Conservation (phyloP, 2,888 invertebrate genomes). For the Dicranocentrus wangi region DNA sequence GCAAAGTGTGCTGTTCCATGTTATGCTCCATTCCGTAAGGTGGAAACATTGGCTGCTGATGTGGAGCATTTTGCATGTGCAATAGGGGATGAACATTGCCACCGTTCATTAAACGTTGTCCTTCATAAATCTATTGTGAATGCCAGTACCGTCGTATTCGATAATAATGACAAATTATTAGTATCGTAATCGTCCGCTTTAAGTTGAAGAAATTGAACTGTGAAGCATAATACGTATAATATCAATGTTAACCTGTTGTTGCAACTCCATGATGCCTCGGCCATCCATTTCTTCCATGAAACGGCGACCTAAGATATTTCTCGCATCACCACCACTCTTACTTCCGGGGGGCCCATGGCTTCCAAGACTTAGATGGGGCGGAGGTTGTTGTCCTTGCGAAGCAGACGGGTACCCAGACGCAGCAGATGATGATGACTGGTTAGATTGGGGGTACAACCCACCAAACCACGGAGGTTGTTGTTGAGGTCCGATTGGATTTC, state of each 20-base stretch:
- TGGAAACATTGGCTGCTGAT: conserved; percentile 62
- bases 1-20: conserved; percentile 63
- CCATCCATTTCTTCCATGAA: conserved; percentile 70
- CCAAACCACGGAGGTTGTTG: conserved; percentile 56
- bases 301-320: conserved; percentile 68
- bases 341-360: conserved; percentile 58
- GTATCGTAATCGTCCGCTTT: too few relatives aligned
- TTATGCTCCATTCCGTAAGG: conserved; percentile 70
- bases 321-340: conserved; percentile 43
- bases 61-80: conserved; percentile 67
- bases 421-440: conserved; percentile 32
- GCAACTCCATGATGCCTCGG: conserved; percentile 51
- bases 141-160: background rate
- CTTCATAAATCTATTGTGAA: conserved; percentile 70
- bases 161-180: background rate
- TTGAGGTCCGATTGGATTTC: conserved; percentile 44
- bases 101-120: conserved; percentile 71
- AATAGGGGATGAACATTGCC: conserved; percentile 64
- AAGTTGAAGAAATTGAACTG: too few relatives aligned
- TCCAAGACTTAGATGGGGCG: conserved; percentile 41
- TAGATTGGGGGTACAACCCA: conserved; percentile 34
- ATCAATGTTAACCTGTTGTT: conserved; percentile 53
- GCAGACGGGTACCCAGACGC: conserved; percentile 25
- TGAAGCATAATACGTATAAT: too few relatives aligned
- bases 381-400: conserved; percentile 45